Evolutionary conservation across 1,140 invertebrate genomes (phyloP).

Genomic region (Panulirus ornatus): DNA sequence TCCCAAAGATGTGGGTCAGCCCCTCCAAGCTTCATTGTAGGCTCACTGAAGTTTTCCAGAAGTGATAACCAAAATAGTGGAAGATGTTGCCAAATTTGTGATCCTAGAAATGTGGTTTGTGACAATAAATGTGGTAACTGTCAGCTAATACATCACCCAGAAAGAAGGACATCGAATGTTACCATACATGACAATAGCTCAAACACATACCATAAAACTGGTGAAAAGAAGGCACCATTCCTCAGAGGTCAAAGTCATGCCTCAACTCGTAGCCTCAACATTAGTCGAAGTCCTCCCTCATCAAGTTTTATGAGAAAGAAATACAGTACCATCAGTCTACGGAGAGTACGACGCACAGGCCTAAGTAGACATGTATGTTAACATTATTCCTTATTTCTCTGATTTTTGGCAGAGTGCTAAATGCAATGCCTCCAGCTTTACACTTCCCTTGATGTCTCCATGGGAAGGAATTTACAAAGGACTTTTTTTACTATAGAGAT

Average conservation of each 20-base stretch:
- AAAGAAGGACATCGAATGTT: neutral
- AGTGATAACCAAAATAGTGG: neutral
- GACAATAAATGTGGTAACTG: neutral
- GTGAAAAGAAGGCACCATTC: neutral
- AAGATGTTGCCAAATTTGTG: neutral
- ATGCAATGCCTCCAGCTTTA: too few relatives aligned
- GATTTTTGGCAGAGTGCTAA: too few relatives aligned
- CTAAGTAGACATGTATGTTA: neutral
- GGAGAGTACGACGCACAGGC: neutral
- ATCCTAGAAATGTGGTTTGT: neutral
- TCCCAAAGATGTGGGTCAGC: slow-evolving; percentile 55
- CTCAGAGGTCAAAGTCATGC: slow-evolving; percentile 13
- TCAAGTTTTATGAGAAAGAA: slow-evolving; percentile 42
- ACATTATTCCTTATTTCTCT: too few relatives aligned
- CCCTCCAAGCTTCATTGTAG: slow-evolving; percentile 19
- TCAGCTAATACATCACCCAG: neutral
- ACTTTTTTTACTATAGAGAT: too few relatives aligned
- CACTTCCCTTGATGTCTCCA: too few relatives aligned
- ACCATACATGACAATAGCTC: neutral
- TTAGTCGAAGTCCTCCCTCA: neutral
- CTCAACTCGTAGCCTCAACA: slow-evolving; percentile 38
- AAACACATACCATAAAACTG: neutral
- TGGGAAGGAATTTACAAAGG: too few relatives aligned
- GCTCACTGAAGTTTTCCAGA: neutral
- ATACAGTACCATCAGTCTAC: slow-evolving; percentile 42